These are phyloP conservation scores for Dione vanillae DNA, from an alignment of 2,888 invertebrate genomes.

Conservation along the genomic window DNA sequence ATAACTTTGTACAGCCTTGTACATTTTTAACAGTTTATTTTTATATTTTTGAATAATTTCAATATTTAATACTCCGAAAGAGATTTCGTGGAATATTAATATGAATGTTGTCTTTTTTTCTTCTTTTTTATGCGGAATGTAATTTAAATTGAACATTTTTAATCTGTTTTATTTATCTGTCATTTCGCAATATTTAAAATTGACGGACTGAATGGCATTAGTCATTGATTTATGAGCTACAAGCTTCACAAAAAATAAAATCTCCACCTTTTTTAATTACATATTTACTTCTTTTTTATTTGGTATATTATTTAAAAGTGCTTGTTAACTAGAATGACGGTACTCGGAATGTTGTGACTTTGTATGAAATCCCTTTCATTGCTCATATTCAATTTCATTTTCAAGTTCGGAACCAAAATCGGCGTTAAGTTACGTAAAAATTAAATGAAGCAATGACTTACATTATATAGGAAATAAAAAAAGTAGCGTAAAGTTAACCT, in stretches of 20 bases:
- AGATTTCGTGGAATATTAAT: constrained; percentile 6
- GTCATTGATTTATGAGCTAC: not conserved
- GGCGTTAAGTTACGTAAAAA: not conserved
- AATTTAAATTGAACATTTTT: not conserved
- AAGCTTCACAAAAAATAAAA: not conserved
- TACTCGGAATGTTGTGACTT: no score
- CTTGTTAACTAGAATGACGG: no score
- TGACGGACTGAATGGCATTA: not conserved
- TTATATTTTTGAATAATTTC: not conserved
- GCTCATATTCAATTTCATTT: not conserved
- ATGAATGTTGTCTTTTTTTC: not conserved
- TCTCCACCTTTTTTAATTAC: not conserved
- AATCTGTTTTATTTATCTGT: not conserved
- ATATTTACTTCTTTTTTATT: not conserved
- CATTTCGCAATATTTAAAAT: not conserved
- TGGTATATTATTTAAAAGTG: no score
- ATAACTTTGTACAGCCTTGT: constrained; percentile 4
- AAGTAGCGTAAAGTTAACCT: not conserved
- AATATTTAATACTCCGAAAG: not conserved
- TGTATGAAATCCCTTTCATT: no score
- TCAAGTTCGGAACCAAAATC: no score
- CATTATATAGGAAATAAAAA: no score
- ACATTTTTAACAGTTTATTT: not conserved
- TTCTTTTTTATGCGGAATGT: not conserved
- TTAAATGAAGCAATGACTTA: no score